phyloP scores from a whole-genome alignment of 1,140 invertebrate species.

The Amyelois transitella region DNA sequence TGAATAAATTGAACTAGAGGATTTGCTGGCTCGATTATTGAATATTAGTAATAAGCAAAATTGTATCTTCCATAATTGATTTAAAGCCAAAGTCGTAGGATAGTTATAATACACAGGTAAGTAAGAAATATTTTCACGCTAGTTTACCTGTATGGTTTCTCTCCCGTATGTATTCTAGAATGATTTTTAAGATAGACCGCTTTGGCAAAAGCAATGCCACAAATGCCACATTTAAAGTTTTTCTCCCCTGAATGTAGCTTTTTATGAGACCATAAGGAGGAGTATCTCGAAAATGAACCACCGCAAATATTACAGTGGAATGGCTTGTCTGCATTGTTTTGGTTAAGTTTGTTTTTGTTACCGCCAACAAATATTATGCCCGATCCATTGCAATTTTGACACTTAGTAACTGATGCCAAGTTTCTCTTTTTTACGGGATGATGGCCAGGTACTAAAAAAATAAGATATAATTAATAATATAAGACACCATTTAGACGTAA shows the following conservation, averaged over 20 bases:
- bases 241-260: conserved; percentile 90
- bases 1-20: no score
- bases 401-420: conserved; percentile 87
- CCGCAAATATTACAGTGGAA: conserved; percentile 92
- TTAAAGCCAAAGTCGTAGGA: no score
- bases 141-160: conserved; percentile 86
- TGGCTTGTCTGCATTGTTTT: conserved; percentile 81
- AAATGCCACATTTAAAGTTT: conserved; percentile 93
- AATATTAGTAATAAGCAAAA: no score
- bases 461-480: conserved; percentile 6
- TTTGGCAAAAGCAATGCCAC: conserved; percentile 94
- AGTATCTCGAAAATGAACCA: conserved; percentile 87
- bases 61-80: no score
- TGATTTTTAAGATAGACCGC: conserved; percentile 94
- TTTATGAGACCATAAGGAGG: conserved; percentile 89
- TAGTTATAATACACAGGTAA: background rate
- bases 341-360: conserved; percentile 69
- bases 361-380: conserved; percentile 88
- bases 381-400: conserved; percentile 90
- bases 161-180: conserved; percentile 87
- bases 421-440: conserved; percentile 89
- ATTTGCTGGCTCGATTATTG: no score
- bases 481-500: background rate
- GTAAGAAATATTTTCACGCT: background rate
- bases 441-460: conserved; percentile 76